Percentiles rank a stretch among this genome's conserved stretches.
phyloP scores from a whole-genome alignment of 2,113 vertebrate genomes.

The Oreochromis aureus region DNA sequence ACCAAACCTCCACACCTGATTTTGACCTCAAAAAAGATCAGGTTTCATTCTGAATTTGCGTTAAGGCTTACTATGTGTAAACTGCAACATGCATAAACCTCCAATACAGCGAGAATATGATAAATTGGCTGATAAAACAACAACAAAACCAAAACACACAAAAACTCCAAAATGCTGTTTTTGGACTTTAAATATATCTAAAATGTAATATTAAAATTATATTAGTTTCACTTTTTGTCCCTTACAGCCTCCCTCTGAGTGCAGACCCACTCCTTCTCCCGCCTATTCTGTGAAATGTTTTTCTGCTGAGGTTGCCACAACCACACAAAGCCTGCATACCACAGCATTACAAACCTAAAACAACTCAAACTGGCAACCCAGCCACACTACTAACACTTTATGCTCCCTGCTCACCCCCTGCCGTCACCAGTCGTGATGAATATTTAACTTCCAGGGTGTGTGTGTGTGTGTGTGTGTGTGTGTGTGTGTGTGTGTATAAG shows the following conservation, averaged over 20 bases:
- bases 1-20: neutral
- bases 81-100: neutral
- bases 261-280: neutral
- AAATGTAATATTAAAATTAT: neutral
- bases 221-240: neutral
- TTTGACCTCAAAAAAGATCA: neutral
- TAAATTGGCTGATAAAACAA: neutral
- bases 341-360: conserved; percentile 37
- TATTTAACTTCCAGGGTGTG: conserved; percentile 55
- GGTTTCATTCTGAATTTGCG: neutral
- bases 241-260: neutral
- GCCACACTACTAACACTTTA: conserved; percentile 34
- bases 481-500: neutral
- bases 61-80: rapidly evolving
- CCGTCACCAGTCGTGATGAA: conserved; percentile 49
- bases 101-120: rapidly evolving
- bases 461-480: neutral
- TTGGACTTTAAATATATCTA: neutral
- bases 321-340: conserved; percentile 23
- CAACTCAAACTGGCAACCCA: conserved; percentile 55
- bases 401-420: conserved; percentile 9
- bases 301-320: conserved; percentile 35
- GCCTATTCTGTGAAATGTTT: neutral
- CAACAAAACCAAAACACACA: neutral
- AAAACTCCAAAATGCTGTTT: neutral